Conservation (phyloP, 2,888 invertebrate species). For the Cetonia aurata region DNA sequence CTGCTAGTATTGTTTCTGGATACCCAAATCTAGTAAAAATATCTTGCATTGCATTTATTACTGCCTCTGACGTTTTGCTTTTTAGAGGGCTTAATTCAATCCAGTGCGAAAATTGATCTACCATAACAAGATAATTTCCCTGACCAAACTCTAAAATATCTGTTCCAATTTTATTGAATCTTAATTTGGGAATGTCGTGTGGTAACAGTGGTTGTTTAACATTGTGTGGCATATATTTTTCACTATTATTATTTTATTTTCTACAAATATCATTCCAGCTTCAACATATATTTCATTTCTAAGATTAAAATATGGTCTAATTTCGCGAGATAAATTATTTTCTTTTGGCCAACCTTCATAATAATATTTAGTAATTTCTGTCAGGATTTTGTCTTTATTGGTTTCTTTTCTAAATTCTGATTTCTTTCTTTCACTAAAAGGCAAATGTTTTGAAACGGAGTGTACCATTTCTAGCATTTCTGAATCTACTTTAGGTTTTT, state of each 20-base stretch:
- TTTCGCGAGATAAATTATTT: background rate
- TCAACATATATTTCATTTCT: conserved; percentile 47
- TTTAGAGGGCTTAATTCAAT: conserved; percentile 45
- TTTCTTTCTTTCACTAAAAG: conserved; percentile 1
- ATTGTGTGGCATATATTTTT: conserved; percentile 48
- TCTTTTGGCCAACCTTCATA: conserved; percentile 13
- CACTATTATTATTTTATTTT: conserved; percentile 49
- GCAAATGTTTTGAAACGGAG: background rate
- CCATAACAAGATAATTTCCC: conserved; percentile 47
- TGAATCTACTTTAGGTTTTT: background rate
- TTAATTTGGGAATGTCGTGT: conserved; percentile 49
- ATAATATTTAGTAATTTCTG: background rate
- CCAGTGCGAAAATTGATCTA: conserved; percentile 53
- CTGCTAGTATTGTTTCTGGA: conserved; percentile 53
- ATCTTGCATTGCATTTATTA: conserved; percentile 50
- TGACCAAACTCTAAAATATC: conserved; percentile 49
- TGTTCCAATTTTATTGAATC: conserved; percentile 50
- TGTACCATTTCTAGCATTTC: conserved; percentile 7
- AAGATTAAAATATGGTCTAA: conserved; percentile 10
- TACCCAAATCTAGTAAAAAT: conserved; percentile 52
- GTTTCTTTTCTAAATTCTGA: conserved; percentile 7
- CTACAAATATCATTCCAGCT: conserved; percentile 47
- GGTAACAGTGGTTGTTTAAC: conserved; percentile 50
- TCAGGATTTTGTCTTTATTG: background rate
- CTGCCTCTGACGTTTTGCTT: conserved; percentile 48